phyloP scores from a whole-genome alignment of 2,888 invertebrate genomes.

The Scaptomyza caliginosa region DNA sequence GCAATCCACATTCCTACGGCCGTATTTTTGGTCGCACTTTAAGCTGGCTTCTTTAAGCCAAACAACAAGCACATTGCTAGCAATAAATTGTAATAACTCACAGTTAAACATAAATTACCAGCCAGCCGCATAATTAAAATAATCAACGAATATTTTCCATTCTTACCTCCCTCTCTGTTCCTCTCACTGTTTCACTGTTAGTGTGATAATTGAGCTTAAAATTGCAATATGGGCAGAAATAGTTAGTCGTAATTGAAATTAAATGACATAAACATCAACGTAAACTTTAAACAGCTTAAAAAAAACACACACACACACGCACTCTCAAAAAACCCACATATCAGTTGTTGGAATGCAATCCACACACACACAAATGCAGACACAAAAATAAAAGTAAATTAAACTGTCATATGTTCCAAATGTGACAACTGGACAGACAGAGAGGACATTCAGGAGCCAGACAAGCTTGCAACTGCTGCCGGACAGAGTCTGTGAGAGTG shows the following conservation, averaged over 20 bases:
- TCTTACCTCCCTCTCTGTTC: too few species aligned
- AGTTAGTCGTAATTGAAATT: slow-evolving; percentile 66
- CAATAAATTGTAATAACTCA: slow-evolving; percentile 74
- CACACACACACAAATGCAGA: slow-evolving; percentile 40
- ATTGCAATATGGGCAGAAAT: slow-evolving; percentile 13
- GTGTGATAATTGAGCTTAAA: slow-evolving; percentile 44
- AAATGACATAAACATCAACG: slow-evolving; percentile 75
- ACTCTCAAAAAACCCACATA: slow-evolving; percentile 54
- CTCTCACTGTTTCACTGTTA: not conserved
- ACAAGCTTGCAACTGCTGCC: slow-evolving; percentile 28
- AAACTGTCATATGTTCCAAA: slow-evolving; percentile 79
- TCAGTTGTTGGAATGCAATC: slow-evolving; percentile 68
- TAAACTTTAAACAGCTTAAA: slow-evolving; percentile 59
- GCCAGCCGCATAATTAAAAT: slow-evolving; percentile 70
- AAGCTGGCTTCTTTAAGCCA: slow-evolving; percentile 31
- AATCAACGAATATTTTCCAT: slow-evolving; percentile 12
- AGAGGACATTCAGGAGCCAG: slow-evolving; percentile 26
- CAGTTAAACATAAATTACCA: slow-evolving; percentile 73
- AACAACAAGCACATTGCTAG: slow-evolving; percentile 31
- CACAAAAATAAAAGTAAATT: slow-evolving; percentile 77
- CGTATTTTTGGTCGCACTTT: slow-evolving; percentile 6
- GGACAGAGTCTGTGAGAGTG: slow-evolving; percentile 1
- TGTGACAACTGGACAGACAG: slow-evolving; percentile 50
- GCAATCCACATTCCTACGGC: slow-evolving; percentile 15
- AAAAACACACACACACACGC: not conserved